These are phyloP conservation scores for Bucco capensis DNA, from an alignment of 2,113 vertebrate genomes.

Conservation along the genomic window DNA sequence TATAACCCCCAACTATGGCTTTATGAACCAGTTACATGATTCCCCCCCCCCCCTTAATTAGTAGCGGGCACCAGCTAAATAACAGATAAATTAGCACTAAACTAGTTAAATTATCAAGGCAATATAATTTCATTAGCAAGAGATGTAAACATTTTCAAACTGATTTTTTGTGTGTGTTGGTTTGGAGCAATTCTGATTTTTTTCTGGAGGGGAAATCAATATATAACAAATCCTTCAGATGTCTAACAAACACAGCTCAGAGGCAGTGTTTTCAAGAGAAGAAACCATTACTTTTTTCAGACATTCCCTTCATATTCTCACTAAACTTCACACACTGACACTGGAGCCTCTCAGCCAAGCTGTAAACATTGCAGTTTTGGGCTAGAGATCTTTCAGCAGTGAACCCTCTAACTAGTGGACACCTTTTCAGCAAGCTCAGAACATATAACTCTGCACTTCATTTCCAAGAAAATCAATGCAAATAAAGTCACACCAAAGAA, in stretches of 20 bases:
- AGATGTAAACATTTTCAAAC: neutral
- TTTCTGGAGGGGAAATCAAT: neutral
- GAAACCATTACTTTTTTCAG: neutral
- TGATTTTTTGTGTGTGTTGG: neutral
- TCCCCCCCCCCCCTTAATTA: no score
- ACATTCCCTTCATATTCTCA: neutral
- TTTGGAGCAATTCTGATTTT: neutral
- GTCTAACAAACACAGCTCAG: neutral
- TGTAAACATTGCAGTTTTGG: constrained; percentile 44
- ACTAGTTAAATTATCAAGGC: neutral
- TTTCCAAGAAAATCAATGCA: constrained; percentile 67
- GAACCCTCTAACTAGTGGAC: neutral
- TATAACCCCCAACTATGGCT: neutral
- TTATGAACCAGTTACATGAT: neutral
- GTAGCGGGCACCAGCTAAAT: no score
- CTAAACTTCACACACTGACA: neutral
- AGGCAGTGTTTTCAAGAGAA: neutral
- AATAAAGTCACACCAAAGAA: constrained; percentile 61
- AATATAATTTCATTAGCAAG: neutral
- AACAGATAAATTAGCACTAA: neutral
- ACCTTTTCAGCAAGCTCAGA: constrained; percentile 26
- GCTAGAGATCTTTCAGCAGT: neutral
- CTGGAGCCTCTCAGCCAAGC: neutral
- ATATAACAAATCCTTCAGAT: neutral
- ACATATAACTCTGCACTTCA: constrained; percentile 55